Conservation (phyloP, 2,113 vertebrate genomes). For the Ceyx cyanopectus region DNA sequence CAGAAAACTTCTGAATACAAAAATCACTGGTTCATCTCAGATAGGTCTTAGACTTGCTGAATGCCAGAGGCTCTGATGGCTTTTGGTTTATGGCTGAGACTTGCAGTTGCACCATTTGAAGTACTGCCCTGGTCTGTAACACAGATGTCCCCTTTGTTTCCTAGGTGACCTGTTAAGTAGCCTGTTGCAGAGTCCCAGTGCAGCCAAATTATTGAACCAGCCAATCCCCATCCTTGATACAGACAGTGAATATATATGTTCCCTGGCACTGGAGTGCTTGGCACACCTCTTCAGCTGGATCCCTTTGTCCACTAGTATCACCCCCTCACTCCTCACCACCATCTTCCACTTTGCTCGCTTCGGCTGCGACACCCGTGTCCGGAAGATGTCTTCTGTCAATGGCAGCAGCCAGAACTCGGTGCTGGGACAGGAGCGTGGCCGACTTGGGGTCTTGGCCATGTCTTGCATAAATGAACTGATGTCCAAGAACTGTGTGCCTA, state of each 20-base stretch:
- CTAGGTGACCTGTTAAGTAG: constrained; percentile 85
- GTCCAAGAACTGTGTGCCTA: constrained; percentile 98
- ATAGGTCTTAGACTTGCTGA: background rate
- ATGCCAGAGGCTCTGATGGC: background rate
- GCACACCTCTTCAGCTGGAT: constrained; percentile 99
- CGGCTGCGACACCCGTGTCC: constrained; percentile 88
- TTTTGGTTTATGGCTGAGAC: background rate
- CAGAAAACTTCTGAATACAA: background rate
- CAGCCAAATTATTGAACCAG: constrained; percentile 89
- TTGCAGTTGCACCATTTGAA: background rate
- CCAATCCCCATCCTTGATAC: constrained; percentile 90
- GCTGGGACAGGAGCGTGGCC: constrained; percentile 83
- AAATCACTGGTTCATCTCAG: fast-evolving
- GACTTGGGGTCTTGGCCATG: constrained; percentile 94
- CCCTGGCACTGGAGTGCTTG: constrained; percentile 94
- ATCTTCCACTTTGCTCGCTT: constrained; percentile 98
- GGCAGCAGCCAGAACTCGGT: constrained; percentile 80
- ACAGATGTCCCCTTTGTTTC: background rate
- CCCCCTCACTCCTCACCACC: constrained; percentile 94
- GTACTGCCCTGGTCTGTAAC: background rate
- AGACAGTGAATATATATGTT: constrained; percentile 93
- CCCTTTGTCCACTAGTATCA: constrained; percentile 95
- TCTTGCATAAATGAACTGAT: constrained; percentile 98
- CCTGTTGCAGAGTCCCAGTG: constrained; percentile 89
- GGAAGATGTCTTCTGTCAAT: constrained; percentile 86